These are phyloP conservation scores for Philhelius pedissequus DNA, from an alignment of 2,888 invertebrate species.

Conservation along the genomic window DNA sequence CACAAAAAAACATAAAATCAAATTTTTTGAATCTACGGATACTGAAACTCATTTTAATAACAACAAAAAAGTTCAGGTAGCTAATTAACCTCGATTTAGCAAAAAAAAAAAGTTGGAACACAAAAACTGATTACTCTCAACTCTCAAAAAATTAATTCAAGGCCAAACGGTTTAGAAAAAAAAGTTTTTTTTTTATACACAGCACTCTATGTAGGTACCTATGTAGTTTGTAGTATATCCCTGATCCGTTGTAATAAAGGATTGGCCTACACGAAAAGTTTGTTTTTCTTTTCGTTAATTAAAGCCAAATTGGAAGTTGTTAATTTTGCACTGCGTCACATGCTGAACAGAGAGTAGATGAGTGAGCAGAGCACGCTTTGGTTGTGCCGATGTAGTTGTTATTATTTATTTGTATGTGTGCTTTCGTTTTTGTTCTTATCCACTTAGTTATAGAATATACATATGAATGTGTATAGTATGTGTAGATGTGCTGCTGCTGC, in stretches of 20 bases:
- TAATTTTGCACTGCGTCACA: conserved; percentile 69
- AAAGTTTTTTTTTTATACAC: neutral
- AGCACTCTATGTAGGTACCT: too few relatives aligned
- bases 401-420: neutral
- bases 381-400: neutral
- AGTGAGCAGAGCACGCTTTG: conserved; percentile 24
- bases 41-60: too few relatives aligned
- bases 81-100: neutral
- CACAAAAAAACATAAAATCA: too few relatives aligned
- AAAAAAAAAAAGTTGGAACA: too few relatives aligned
- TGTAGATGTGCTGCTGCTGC: neutral
- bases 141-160: neutral
- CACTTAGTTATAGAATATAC: neutral
- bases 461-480: neutral
- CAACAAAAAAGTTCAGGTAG: too few relatives aligned
- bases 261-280: conserved; percentile 68
- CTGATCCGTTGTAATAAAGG: conserved; percentile 52
- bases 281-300: conserved; percentile 69
- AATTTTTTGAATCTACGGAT: too few relatives aligned
- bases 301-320: conserved; percentile 69
- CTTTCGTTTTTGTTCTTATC: neutral
- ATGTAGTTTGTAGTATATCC: neutral
- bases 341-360: conserved; percentile 13
- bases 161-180: neutral
- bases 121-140: neutral